A percentile compares a stretch with the other conserved stretches of the same genome.
phyloP scores from a whole-genome alignment of 2,797 vertebrate species.

The Chromis chromis region DNA sequence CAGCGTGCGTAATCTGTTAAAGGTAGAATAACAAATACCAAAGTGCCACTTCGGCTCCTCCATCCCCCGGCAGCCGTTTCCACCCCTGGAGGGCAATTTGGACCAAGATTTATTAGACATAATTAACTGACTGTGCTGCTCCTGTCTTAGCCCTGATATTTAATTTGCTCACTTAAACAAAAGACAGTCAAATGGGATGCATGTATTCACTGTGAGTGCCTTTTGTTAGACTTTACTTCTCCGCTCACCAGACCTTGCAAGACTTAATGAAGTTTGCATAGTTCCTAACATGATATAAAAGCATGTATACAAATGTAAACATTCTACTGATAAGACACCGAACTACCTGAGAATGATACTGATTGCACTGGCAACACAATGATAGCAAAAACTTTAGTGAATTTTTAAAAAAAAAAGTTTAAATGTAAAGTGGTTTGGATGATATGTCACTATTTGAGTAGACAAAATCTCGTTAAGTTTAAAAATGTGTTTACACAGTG shows the following conservation, averaged over 20 bases:
- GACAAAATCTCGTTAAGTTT: background rate
- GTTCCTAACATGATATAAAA: conserved; percentile 33
- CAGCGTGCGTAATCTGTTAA: conserved; percentile 83
- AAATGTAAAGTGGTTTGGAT: background rate
- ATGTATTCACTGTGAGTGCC: conserved; percentile 49
- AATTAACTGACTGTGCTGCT: conserved; percentile 86
- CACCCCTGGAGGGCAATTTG: conserved; percentile 85
- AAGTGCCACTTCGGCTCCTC: conserved; percentile 84
- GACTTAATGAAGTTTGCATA: conserved; percentile 36
- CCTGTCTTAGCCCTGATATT: conserved; percentile 81
- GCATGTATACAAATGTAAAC: conserved; percentile 13
- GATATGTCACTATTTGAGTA: background rate
- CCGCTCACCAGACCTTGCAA: conserved; percentile 10
- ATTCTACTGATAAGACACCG: conserved; percentile 13
- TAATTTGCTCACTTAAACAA: conserved; percentile 86
- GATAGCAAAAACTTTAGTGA: background rate
- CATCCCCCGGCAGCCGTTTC: conserved; percentile 83
- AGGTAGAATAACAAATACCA: conserved; percentile 88
- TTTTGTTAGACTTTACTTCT: conserved; percentile 49
- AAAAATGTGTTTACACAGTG: background rate
- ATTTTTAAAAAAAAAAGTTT: background rate
- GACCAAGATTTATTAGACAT: conserved; percentile 89
- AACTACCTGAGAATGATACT: conserved; percentile 1
- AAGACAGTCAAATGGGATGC: conserved; percentile 77
- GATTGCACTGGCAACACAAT: conserved; percentile 8